These are phyloP conservation scores for Aquatica leii DNA, from an alignment of 2,888 invertebrate species.

Conservation along the genomic window DNA sequence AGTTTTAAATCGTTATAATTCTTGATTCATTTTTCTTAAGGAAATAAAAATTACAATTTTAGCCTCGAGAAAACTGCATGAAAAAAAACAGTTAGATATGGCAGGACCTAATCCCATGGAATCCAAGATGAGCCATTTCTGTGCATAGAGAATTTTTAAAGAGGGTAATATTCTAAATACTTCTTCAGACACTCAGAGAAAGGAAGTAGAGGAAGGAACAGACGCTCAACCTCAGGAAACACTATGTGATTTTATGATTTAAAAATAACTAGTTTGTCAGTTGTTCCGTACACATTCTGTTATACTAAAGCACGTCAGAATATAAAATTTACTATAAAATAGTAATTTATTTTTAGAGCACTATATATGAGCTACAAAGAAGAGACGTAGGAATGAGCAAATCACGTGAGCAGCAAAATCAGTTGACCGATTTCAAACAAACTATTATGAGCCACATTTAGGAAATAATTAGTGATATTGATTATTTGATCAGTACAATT, in stretches of 20 bases:
- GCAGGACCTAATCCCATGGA: too few relatives aligned
- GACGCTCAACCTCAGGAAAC: neutral
- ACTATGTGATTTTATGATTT: neutral
- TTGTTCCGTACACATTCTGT: neutral
- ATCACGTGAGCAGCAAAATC: neutral
- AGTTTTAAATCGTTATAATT: too few relatives aligned
- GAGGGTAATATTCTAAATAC: neutral
- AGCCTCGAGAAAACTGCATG: too few relatives aligned
- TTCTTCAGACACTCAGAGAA: constrained; percentile 2
- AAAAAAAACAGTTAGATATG: too few relatives aligned
- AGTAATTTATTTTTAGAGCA: neutral
- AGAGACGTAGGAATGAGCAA: constrained; percentile 1
- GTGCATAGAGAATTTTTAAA: too few relatives aligned
- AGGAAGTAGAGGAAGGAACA: constrained; percentile 2
- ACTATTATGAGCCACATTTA: neutral
- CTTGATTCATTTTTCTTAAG: too few relatives aligned
- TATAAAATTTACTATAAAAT: neutral
- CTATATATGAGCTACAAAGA: neutral
- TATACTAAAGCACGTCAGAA: too few relatives aligned
- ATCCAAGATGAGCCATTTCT: too few relatives aligned
- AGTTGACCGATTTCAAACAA: too few relatives aligned
- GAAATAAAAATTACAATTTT: too few relatives aligned
- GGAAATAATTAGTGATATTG: constrained; percentile 2
- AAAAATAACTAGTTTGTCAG: neutral
- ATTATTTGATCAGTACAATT: constrained; percentile 4